phyloP scores from a whole-genome alignment of 2,888 invertebrate species.

The Thyatira batis region DNA sequence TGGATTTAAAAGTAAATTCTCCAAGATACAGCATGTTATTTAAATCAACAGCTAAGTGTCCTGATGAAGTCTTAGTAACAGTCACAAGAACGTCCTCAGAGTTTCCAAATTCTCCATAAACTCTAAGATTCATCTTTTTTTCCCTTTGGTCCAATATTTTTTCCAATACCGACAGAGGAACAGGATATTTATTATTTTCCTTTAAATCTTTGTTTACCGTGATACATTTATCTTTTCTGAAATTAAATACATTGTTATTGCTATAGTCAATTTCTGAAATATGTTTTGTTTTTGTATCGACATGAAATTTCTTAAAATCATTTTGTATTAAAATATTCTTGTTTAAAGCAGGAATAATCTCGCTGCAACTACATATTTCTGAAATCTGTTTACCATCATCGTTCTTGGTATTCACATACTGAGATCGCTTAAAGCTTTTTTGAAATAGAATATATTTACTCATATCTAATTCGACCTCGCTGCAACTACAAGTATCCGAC shows the following conservation, averaged over 20 bases:
- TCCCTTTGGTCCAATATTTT: constrained; percentile 12
- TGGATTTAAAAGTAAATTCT: constrained; percentile 18
- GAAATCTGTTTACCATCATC: not conserved
- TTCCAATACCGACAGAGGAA: constrained; percentile 12
- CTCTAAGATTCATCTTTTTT: constrained; percentile 17
- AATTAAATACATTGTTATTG: not conserved
- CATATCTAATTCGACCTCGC: not conserved
- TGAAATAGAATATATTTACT: not conserved
- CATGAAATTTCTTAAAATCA: not conserved
- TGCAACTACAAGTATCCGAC: not conserved
- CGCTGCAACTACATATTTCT: not conserved
- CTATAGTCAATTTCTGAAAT: not conserved
- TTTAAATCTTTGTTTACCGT: not conserved
- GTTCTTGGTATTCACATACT: too few species aligned
- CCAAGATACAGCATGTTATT: constrained; percentile 20
- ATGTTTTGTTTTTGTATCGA: too few species aligned
- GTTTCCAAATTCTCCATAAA: constrained; percentile 26
- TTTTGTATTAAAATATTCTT: not conserved
- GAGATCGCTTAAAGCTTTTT: not conserved
- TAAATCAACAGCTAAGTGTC: constrained; percentile 33
- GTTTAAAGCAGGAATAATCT: not conserved
- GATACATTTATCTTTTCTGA: not conserved
- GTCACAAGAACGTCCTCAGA: constrained; percentile 20
- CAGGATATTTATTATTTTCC: not conserved
- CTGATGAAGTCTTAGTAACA: constrained; percentile 36